phyloP scores from a whole-genome alignment of 2,113 vertebrate genomes.

The Corythornis madagascariensis region DNA sequence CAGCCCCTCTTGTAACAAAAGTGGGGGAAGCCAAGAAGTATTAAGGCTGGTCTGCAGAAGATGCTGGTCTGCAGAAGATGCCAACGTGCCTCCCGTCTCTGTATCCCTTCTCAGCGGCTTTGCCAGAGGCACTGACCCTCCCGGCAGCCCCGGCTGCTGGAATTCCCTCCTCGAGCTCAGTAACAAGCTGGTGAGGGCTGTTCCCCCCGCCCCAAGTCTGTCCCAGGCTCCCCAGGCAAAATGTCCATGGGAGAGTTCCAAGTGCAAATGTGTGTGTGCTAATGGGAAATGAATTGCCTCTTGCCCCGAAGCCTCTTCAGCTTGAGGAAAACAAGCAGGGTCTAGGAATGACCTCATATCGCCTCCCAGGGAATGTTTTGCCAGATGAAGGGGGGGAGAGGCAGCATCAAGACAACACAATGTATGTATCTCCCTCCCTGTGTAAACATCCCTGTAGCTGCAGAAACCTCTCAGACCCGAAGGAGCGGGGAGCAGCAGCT shows the following conservation, averaged over 20 bases:
- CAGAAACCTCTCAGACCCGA: constrained; percentile 68
- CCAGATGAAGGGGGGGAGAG: constrained; percentile 58
- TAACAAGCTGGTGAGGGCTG: neutral
- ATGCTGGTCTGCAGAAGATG: neutral
- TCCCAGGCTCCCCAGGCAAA: neutral
- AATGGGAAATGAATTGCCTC: constrained; percentile 63
- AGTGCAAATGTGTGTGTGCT: constrained; percentile 49
- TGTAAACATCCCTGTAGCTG: constrained; percentile 68
- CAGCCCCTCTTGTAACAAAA: constrained; percentile 25
- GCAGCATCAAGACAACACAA: constrained; percentile 56
- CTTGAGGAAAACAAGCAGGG: constrained; percentile 65
- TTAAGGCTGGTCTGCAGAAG: neutral
- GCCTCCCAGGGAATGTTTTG: constrained; percentile 65
- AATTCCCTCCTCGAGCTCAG: neutral
- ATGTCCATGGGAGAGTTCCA: constrained; percentile 18
- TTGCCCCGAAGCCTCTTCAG: constrained; percentile 47
- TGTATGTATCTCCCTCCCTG: constrained; percentile 61
- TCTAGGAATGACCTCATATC: constrained; percentile 59
- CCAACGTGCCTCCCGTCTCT: neutral
- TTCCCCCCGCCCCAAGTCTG: neutral
- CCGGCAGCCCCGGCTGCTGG: neutral
- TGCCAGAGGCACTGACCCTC: neutral
- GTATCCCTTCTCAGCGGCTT: neutral
- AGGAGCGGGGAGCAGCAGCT: constrained; percentile 51
- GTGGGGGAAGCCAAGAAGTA: constrained; percentile 41